Percentiles rank a stretch among this genome's conserved stretches.
phyloP scores from a whole-genome alignment of 2,797 vertebrate genomes.

The Oreochromis mossambicus region DNA sequence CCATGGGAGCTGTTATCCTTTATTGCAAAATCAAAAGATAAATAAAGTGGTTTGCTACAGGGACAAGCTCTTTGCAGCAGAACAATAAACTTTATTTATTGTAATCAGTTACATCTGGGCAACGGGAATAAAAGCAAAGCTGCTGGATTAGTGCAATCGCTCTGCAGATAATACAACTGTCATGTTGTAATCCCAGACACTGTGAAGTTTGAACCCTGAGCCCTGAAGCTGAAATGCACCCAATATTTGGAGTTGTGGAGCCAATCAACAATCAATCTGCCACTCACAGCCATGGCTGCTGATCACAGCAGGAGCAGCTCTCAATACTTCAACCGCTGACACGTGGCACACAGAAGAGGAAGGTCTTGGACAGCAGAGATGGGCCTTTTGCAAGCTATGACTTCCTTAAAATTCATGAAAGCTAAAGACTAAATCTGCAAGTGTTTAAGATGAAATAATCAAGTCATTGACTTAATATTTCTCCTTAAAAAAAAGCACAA shows the following conservation, averaged over 20 bases:
- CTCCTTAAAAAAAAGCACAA: neutral
- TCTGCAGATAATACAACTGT: neutral
- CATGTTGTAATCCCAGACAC: neutral
- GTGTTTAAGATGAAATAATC: neutral
- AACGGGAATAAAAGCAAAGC: neutral
- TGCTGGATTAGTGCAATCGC: neutral
- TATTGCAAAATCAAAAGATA: neutral
- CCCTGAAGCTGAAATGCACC: neutral
- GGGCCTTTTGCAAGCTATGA: neutral
- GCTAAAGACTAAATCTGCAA: neutral
- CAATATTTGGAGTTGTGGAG: slow-evolving; percentile 20
- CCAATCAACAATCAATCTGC: neutral
- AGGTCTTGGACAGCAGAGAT: neutral
- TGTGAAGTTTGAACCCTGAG: neutral
- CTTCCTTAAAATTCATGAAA: neutral
- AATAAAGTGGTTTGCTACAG: neutral
- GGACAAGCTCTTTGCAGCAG: neutral
- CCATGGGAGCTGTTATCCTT: slow-evolving; percentile 4
- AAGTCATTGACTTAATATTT: neutral
- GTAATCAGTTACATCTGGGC: slow-evolving; percentile 19
- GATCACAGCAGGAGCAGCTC: neutral
- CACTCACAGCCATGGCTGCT: neutral
- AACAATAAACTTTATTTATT: slow-evolving; percentile 26
- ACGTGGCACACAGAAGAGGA: neutral
- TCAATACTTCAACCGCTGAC: neutral